Percentiles rank a stretch among this genome's conserved stretches.
Evolutionary conservation across 1,140 invertebrate species (phyloP).

Genomic region (Arion vulgaris): DNA sequence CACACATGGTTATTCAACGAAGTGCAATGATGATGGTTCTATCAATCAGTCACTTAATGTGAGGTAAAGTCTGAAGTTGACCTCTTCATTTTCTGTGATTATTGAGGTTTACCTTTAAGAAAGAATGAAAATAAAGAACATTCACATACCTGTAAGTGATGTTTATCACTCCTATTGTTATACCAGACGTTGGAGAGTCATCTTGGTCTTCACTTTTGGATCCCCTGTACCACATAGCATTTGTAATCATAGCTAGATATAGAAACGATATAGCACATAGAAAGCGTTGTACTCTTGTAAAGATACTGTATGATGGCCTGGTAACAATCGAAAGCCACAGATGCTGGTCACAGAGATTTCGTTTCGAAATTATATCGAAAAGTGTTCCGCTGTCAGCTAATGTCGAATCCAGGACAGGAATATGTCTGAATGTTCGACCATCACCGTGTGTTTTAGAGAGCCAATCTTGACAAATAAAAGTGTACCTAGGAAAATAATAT

Average conservation of each 20-base stretch:
- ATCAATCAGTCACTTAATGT: no score
- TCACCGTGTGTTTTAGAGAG: conserved; percentile 75
- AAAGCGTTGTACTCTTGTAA: conserved; percentile 66
- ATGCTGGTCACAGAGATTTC: conserved; percentile 61
- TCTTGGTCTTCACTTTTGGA: conserved; percentile 48
- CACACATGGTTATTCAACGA: no score
- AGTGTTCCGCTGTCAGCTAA: conserved; percentile 30
- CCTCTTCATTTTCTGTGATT: no score
- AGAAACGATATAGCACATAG: conserved; percentile 59
- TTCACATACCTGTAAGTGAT: conserved; percentile 59
- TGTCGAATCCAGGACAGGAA: conserved; percentile 28
- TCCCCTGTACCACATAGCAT: conserved; percentile 67
- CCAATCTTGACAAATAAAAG: conserved; percentile 74
- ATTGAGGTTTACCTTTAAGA: no score
- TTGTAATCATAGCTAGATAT: conserved; percentile 64
- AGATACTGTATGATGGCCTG: conserved; percentile 55
- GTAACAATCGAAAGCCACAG: conserved; percentile 60
- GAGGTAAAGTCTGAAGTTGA: no score
- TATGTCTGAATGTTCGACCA: conserved; percentile 64
- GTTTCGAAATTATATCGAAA: conserved; percentile 65
- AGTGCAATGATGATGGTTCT: no score
- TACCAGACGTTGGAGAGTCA: neutral
- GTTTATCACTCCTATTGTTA: conserved; percentile 72
- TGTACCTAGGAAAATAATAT: conserved; percentile 64
- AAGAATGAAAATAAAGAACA: no score